Evolutionary conservation across 2,113 vertebrate genomes (phyloP).

Genomic region (Calyptommatus sinebrachiatus): DNA sequence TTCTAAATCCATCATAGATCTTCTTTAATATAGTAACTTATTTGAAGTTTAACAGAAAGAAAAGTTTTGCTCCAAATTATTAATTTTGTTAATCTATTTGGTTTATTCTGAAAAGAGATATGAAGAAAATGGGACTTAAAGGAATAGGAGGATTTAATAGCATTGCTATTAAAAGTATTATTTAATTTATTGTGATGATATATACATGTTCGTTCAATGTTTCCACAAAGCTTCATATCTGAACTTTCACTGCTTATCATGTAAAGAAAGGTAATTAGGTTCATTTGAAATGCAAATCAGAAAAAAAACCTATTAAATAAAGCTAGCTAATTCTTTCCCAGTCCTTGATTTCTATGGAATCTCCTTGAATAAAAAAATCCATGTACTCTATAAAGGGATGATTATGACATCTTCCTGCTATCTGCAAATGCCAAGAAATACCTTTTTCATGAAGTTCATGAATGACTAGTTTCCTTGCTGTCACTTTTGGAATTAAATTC

Average conservation of each 20-base stretch:
- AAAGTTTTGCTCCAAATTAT: background rate
- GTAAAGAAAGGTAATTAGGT: background rate
- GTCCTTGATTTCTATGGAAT: too few relatives aligned
- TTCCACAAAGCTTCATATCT: background rate
- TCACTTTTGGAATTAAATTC: too few relatives aligned
- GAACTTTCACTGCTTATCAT: background rate
- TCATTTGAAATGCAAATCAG: conserved; percentile 2
- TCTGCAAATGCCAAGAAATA: too few relatives aligned
- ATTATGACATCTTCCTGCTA: too few relatives aligned
- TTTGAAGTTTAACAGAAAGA: background rate
- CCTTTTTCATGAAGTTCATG: too few relatives aligned
- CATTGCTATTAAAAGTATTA: background rate
- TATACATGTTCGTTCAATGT: background rate
- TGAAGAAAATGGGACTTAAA: too few relatives aligned
- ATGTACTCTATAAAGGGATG: too few relatives aligned
- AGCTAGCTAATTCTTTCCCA: background rate
- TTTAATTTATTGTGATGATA: conserved; percentile 7
- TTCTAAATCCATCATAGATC: background rate
- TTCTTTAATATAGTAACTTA: conserved; percentile 4
- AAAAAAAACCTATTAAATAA: background rate
- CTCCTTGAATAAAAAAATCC: too few relatives aligned
- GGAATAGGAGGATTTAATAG: too few relatives aligned
- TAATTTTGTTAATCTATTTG: too few relatives aligned
- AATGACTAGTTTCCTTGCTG: too few relatives aligned
- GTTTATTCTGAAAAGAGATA: too few relatives aligned